A percentile compares a stretch with the other conserved stretches of the same genome.
Conservation (phyloP, 1,140 invertebrate genomes). For the Teleogryllus occipitalis region DNA sequence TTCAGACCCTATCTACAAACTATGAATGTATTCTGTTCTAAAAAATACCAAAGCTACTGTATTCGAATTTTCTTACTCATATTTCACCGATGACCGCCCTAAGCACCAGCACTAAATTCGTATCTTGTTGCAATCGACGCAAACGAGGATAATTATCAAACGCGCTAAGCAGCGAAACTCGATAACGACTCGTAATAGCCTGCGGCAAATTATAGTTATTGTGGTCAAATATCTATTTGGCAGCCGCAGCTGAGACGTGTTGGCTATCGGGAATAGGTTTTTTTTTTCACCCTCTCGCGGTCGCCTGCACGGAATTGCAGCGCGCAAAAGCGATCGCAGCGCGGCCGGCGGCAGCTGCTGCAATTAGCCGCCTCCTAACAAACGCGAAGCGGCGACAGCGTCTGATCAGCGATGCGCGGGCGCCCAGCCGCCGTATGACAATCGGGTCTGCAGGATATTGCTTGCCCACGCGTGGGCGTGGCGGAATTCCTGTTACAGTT, state of each 20-base stretch:
- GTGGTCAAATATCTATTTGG: slow-evolving; percentile 1
- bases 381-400: neutral
- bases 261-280: neutral
- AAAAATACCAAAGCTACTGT: too few relatives aligned
- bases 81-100: too few relatives aligned
- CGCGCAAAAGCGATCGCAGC: neutral
- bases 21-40: too few relatives aligned
- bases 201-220: neutral
- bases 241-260: neutral
- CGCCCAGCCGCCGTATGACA: neutral
- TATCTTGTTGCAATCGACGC: neutral
- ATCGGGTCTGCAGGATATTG: too few relatives aligned
- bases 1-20: too few relatives aligned
- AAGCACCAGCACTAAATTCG: too few relatives aligned
- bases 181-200: neutral
- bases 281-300: neutral
- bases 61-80: too few relatives aligned
- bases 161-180: neutral
- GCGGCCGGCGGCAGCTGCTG: neutral
- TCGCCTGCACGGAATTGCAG: neutral
- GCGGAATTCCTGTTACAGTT: neutral
- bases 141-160: neutral
- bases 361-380: neutral
- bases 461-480: neutral
- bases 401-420: neutral